Percentiles rank a stretch among this genome's conserved stretches.
Conservation (phyloP, 2,888 invertebrate species). For the Agriopis aurantiaria region DNA sequence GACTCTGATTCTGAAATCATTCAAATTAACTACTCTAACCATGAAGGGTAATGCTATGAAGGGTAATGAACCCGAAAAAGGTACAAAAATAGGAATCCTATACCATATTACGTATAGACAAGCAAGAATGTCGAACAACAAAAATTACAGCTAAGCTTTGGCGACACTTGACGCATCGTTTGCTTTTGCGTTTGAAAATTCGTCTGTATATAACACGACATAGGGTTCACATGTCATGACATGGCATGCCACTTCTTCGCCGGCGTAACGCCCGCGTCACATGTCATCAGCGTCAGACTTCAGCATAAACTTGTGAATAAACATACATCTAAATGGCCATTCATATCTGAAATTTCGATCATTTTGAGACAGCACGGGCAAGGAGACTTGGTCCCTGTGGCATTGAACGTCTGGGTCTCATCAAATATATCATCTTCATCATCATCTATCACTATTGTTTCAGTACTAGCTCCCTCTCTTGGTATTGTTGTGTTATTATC, state of each 20-base stretch:
- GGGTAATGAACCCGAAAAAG: too few species aligned
- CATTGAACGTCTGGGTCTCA: conserved; percentile 72
- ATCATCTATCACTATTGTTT: conserved; percentile 65
- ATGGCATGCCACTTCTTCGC: too few species aligned
- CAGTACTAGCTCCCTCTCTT: conserved; percentile 61
- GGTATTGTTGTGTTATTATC: conserved; percentile 78
- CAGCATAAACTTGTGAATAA: conserved; percentile 43
- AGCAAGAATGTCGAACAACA: too few species aligned
- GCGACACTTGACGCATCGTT: too few species aligned
- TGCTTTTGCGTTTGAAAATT: too few species aligned
- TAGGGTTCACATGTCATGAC: not conserved
- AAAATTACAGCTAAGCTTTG: too few species aligned
- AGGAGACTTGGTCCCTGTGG: conserved; percentile 78
- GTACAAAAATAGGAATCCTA: too few species aligned
- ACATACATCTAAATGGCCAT: conserved; percentile 85
- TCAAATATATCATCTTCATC: conserved; percentile 69
- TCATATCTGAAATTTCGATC: conserved; percentile 84
- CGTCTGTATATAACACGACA: not conserved
- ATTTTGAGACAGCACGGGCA: conserved; percentile 88
- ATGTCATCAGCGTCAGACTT: not conserved
- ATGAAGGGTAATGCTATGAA: too few species aligned
- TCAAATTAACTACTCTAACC: too few species aligned
- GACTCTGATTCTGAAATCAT: too few species aligned
- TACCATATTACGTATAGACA: too few species aligned
- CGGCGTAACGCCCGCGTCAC: not conserved